Conservation (phyloP, 2,888 invertebrate genomes). For the Ischnus inquisitorius region DNA sequence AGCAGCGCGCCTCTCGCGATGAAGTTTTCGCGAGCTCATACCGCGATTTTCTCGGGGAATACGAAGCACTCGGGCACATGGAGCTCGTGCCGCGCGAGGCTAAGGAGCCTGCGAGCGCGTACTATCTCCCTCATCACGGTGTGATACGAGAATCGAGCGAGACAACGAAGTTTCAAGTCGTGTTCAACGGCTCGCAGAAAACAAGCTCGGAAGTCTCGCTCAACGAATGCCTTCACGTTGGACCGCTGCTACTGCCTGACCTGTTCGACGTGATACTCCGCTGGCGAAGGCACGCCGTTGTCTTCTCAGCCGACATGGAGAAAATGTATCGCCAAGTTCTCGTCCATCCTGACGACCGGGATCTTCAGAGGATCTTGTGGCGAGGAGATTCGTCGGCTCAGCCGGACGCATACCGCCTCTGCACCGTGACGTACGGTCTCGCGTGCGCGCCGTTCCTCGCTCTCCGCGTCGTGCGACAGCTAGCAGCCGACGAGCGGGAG, state of each 20-base stretch:
- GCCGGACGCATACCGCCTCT: slow-evolving; percentile 3
- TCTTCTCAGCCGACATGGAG: slow-evolving; percentile 80
- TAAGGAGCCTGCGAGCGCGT: slow-evolving; percentile 51
- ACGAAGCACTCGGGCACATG: slow-evolving; percentile 49
- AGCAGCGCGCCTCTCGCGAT: background rate
- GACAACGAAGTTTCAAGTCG: slow-evolving; percentile 70
- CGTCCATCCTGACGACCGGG: slow-evolving; percentile 70
- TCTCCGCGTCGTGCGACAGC: slow-evolving; percentile 29
- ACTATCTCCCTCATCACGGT: slow-evolving; percentile 81
- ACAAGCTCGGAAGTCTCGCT: slow-evolving; percentile 75
- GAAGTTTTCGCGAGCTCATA: too few species aligned
- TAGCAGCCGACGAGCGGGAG: slow-evolving; percentile 33
- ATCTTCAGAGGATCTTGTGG: slow-evolving; percentile 75
- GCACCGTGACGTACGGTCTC: background rate
- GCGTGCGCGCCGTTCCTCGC: slow-evolving; percentile 19
- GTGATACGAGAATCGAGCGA: slow-evolving; percentile 76
- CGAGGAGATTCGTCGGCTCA: background rate
- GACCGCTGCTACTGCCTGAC: slow-evolving; percentile 79
- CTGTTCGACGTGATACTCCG: slow-evolving; percentile 76
- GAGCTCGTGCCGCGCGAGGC: background rate
- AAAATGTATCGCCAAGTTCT: slow-evolving; percentile 81
- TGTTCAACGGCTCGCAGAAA: slow-evolving; percentile 77
- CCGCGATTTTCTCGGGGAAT: slow-evolving; percentile 46
- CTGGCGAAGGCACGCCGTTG: slow-evolving; percentile 73
- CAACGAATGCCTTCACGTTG: slow-evolving; percentile 77